phyloP scores from a whole-genome alignment of 2,888 invertebrate genomes.

The Cybosia mesomella region DNA sequence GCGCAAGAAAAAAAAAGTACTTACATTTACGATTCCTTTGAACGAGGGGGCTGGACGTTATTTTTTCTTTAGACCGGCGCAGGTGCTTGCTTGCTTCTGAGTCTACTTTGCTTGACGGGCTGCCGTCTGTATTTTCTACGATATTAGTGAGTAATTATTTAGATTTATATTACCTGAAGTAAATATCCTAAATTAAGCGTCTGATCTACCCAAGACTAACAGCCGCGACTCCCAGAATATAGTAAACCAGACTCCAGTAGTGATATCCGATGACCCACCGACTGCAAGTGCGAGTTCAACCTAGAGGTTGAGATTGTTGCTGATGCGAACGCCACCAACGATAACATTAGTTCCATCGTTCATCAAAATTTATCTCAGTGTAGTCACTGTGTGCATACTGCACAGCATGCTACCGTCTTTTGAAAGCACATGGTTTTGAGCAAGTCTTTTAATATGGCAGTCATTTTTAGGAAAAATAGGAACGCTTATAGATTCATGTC shows the following conservation, averaged over 20 bases:
- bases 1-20: too few relatives aligned
- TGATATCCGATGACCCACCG: too few relatives aligned
- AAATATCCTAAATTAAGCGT: background rate
- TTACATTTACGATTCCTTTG: constrained; percentile 81
- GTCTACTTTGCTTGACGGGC: constrained; percentile 75
- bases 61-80: constrained; percentile 78
- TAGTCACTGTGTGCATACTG: background rate
- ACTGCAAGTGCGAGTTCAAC: too few relatives aligned
- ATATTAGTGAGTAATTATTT: background rate
- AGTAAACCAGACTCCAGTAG: too few relatives aligned
- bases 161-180: background rate
- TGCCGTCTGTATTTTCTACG: constrained; percentile 79
- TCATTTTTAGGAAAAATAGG: too few relatives aligned
- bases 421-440: background rate
- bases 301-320: too few relatives aligned
- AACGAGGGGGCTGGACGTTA: constrained; percentile 77
- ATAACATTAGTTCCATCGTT: too few relatives aligned
- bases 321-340: too few relatives aligned
- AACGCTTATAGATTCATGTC: too few relatives aligned
- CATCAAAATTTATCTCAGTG: background rate
- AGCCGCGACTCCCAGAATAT: too few relatives aligned
- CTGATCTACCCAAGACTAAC: background rate
- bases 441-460: background rate
- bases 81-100: constrained; percentile 74
- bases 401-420: background rate